A percentile compares a stretch with the other conserved stretches of the same genome.
Evolutionary conservation across 2,797 vertebrate species (phyloP).

Genomic region (Fistularia tabacaria): DNA sequence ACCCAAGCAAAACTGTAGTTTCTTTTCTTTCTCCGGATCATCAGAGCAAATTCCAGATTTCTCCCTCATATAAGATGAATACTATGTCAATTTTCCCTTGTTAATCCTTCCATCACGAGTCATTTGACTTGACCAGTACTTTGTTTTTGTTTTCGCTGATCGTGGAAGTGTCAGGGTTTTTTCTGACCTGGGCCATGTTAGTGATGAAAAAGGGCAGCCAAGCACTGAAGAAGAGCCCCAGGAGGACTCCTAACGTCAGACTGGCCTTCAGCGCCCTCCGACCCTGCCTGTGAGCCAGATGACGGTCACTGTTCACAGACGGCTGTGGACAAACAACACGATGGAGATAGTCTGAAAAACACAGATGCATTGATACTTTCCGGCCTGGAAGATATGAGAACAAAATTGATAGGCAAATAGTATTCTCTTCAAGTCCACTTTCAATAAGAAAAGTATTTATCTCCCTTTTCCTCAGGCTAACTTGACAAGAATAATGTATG

Average conservation of each 20-base stretch:
- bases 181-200: slow-evolving; percentile 89
- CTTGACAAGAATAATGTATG: no score
- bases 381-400: no score
- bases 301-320: slow-evolving; percentile 76
- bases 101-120: no score
- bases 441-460: no score
- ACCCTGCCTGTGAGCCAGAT: slow-evolving; percentile 86
- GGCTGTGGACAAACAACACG: slow-evolving; percentile 45
- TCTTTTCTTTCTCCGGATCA: neutral
- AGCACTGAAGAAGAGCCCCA: slow-evolving; percentile 94
- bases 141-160: neutral
- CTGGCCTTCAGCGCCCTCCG: slow-evolving; percentile 93
- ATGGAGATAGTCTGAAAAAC: neutral
- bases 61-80: no score
- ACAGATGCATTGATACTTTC: neutral
- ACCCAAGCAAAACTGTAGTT: no score
- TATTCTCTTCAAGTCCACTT: no score
- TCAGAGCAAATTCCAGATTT: no score
- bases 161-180: neutral
- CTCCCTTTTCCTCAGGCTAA: no score
- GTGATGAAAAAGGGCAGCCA: slow-evolving; percentile 96
- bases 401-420: no score
- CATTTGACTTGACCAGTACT: no score
- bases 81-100: no score
- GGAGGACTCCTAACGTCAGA: slow-evolving; percentile 88